Percentiles rank a stretch among this genome's conserved stretches.
Conservation (phyloP, 2,888 invertebrate species). For the Cryptophagus acutangulus region DNA sequence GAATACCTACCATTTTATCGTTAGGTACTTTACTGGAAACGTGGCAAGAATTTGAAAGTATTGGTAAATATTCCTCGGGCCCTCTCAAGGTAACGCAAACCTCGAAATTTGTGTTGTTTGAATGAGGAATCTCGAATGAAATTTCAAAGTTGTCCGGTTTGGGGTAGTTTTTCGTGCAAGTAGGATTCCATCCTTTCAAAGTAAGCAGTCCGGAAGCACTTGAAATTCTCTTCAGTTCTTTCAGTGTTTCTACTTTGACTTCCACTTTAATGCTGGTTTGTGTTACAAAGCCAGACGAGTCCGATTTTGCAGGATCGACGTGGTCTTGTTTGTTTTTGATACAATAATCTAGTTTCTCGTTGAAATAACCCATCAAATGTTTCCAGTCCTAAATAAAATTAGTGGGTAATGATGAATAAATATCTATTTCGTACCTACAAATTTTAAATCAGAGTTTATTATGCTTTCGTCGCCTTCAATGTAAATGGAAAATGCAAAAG, state of each 20-base stretch:
- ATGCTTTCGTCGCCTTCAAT: neutral
- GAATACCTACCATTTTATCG: neutral
- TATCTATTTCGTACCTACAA: neutral
- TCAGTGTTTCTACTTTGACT: neutral
- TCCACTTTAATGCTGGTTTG: neutral
- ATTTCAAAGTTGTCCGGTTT: neutral
- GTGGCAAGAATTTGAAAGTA: neutral
- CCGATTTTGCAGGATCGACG: too few species aligned
- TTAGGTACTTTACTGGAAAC: neutral
- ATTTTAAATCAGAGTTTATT: neutral
- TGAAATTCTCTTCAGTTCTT: too few species aligned
- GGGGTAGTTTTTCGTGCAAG: neutral
- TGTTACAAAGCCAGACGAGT: neutral
- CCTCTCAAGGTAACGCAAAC: neutral
- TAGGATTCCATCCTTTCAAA: neutral
- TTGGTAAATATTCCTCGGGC: neutral
- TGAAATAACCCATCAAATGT: neutral
- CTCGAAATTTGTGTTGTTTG: neutral
- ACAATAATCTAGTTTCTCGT: constrained; percentile 1
- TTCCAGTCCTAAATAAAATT: neutral
- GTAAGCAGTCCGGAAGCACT: too few species aligned
- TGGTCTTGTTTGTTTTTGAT: neutral
- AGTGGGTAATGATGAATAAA: neutral
- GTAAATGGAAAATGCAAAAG: neutral
- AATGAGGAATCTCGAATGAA: neutral